These are phyloP conservation scores for Chalcosyrphus nemorum DNA, from an alignment of 2,888 invertebrate genomes.

Conservation along the genomic window DNA sequence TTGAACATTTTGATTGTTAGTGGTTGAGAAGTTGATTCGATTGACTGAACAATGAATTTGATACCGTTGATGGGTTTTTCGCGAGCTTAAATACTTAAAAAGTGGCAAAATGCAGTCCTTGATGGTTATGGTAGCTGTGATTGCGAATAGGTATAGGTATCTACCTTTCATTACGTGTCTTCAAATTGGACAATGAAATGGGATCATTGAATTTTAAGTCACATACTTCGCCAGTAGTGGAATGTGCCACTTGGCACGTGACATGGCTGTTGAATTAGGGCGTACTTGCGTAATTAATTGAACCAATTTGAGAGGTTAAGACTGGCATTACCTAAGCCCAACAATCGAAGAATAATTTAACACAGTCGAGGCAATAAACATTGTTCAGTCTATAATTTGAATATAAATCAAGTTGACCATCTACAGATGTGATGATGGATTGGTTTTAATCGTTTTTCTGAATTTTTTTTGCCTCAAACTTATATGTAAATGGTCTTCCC, in stretches of 20 bases:
- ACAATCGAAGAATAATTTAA: background rate
- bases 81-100: slow-evolving; percentile 18
- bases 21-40: slow-evolving; percentile 35
- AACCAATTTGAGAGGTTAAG: background rate
- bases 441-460: too few species aligned
- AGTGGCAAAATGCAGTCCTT: slow-evolving; percentile 4
- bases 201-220: slow-evolving; percentile 19
- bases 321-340: background rate
- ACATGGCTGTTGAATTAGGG: background rate
- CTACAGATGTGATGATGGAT: too few species aligned
- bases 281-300: background rate
- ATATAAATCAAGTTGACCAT: background rate
- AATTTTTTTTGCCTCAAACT: too few species aligned
- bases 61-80: background rate
- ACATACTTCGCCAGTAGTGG: background rate
- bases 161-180: background rate
- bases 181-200: background rate
- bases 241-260: background rate
- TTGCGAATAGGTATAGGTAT: too few species aligned
- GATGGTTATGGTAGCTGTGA: background rate
- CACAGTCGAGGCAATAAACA: background rate
- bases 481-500: too few species aligned
- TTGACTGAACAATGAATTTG: slow-evolving; percentile 27
- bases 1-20: slow-evolving; percentile 52
- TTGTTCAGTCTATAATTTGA: background rate